phyloP scores from a whole-genome alignment of 2,888 invertebrate genomes.

The Drosophila anomalata region DNA sequence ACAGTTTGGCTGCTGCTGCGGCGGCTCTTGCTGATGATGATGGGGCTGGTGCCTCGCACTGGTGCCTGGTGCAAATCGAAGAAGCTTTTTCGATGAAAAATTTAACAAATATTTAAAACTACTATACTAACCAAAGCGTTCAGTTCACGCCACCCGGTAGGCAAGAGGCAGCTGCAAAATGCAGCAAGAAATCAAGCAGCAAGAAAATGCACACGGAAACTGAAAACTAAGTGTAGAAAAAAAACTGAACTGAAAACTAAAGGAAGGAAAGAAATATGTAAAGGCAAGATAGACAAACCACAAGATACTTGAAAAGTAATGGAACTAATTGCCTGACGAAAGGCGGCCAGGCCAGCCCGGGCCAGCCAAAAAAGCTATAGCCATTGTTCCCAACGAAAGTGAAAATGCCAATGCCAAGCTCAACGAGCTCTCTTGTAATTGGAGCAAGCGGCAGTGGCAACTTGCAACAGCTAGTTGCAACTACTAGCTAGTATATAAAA shows the following conservation, averaged over 20 bases:
- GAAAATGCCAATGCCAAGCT: constrained; percentile 76
- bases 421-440: constrained; percentile 57
- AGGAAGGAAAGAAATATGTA: constrained; percentile 63
- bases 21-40: not conserved
- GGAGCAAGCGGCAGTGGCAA: constrained; percentile 60
- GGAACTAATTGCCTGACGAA: constrained; percentile 75
- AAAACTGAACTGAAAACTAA: constrained; percentile 21
- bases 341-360: constrained; percentile 71
- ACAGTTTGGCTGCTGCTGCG: constrained; percentile 21
- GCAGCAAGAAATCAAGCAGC: constrained; percentile 55
- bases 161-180: constrained; percentile 47
- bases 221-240: constrained; percentile 12
- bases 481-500: constrained; percentile 65
- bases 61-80: constrained; percentile 39
- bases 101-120: constrained; percentile 55
- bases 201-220: constrained; percentile 70
- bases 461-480: constrained; percentile 20
- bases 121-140: constrained; percentile 19
- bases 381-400: constrained; percentile 71
- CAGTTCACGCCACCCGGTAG: constrained; percentile 44
- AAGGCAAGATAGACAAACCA: constrained; percentile 14
- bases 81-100: constrained; percentile 54
- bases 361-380: constrained; percentile 22
- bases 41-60: constrained; percentile 1
- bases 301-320: constrained; percentile 63